Conservation (phyloP, 2,113 vertebrate species). For the Anseranas semipalmata region DNA sequence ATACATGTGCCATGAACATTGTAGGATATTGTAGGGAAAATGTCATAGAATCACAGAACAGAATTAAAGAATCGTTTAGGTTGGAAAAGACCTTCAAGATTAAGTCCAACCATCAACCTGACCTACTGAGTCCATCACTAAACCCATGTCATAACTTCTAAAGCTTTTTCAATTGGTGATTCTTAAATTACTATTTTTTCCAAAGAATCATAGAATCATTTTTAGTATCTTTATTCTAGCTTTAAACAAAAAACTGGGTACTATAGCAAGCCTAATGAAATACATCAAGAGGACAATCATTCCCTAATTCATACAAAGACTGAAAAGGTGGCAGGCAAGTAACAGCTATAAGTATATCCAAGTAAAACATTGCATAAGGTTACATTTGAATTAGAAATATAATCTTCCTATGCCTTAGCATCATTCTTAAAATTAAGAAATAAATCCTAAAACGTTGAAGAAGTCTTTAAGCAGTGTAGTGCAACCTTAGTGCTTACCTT, state of each 20-base stretch:
- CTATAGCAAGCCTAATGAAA: neutral
- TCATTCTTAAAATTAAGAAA: neutral
- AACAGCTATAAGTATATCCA: neutral
- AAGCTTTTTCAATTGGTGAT: neutral
- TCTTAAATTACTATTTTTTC: neutral
- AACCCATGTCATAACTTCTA: neutral
- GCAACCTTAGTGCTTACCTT: conserved; percentile 80
- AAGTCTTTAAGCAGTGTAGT: neutral
- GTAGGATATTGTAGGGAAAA: neutral
- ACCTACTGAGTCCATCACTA: neutral
- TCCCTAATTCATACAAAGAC: neutral
- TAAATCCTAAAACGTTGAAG: neutral
- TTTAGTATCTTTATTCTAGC: neutral
- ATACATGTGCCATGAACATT: neutral
- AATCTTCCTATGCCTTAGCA: neutral
- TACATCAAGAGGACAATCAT: accelerated
- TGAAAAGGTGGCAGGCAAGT: neutral
- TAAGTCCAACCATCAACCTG: neutral
- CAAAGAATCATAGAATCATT: neutral
- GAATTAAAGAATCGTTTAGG: neutral
- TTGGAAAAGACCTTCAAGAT: neutral
- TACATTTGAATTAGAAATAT: neutral
- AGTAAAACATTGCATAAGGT: accelerated
- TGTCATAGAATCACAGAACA: neutral
- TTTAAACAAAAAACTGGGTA: neutral